phyloP scores from a whole-genome alignment of 2,888 invertebrate genomes.

The Schrankia costaestrigalis region DNA sequence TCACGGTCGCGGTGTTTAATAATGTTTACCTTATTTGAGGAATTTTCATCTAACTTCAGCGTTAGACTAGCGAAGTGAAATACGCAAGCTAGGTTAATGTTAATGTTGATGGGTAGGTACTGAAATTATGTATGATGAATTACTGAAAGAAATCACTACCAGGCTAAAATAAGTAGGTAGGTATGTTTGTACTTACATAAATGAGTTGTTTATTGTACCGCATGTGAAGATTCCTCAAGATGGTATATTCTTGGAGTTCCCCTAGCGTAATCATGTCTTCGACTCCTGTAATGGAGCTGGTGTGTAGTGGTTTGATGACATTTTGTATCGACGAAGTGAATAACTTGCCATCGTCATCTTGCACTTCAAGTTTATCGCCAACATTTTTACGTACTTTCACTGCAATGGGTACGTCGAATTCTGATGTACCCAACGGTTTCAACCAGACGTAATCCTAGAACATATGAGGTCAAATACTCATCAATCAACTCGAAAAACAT shows the following conservation, averaged over 20 bases:
- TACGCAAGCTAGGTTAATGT: too few relatives aligned
- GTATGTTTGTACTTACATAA: slow-evolving; percentile 95
- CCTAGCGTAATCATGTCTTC: slow-evolving; percentile 98
- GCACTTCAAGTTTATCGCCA: slow-evolving; percentile 87
- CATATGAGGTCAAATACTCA: not conserved
- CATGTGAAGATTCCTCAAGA: slow-evolving; percentile 93
- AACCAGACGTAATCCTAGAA: slow-evolving; percentile 92
- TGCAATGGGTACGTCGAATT: slow-evolving; percentile 92
- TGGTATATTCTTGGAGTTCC: slow-evolving; percentile 96
- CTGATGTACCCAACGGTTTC: slow-evolving; percentile 84
- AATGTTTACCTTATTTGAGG: too few relatives aligned
- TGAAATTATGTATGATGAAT: too few relatives aligned
- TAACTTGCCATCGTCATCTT: slow-evolving; percentile 92
- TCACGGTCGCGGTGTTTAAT: too few relatives aligned
- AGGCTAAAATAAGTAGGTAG: too few relatives aligned
- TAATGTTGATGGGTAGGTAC: too few relatives aligned
- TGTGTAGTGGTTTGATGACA: slow-evolving; percentile 87
- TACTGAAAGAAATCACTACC: too few relatives aligned
- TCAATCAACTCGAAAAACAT: not conserved
- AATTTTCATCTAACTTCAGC: too few relatives aligned
- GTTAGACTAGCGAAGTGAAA: too few relatives aligned
- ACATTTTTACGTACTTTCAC: slow-evolving; percentile 90
- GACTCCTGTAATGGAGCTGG: slow-evolving; percentile 89
- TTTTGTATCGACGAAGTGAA: slow-evolving; percentile 80
- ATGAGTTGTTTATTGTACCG: slow-evolving; percentile 93